Evolutionary conservation across 2,888 invertebrate species (phyloP), one percentile per base, ranked within the genome.

Genomic region (Thymelicus sylvestris): DNA sequence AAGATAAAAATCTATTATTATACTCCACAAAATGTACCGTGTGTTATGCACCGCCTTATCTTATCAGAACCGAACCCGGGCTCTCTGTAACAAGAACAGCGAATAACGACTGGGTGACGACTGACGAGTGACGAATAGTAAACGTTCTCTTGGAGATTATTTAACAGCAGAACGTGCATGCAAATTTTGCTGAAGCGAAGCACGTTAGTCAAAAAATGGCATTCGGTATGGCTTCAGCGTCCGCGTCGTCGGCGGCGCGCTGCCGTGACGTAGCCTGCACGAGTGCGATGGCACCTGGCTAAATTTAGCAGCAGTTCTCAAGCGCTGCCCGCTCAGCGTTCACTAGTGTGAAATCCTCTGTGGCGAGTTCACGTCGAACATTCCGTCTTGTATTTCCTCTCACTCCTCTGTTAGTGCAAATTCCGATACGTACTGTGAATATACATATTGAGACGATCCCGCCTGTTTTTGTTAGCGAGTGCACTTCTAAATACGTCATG

Each of bases 241-340:
- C 44, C 44, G 74, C 73, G 73, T 71, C 76, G 74, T 50, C 74
- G 73, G 74, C 61, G 71, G 73, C 65, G 74, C 68, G 44, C 71
- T 15, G 72, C 75, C 74, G 75, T 71, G 78, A 72, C 81, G 80
- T 80, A 72, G 66, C 69, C 72, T 38, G 71, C 66, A 60, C 62
- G 69, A 69, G 67, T 71, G 71, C 71, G 76, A 71, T 74, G 75
- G 74, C 81, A 82, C 83, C 83, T 81, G 77, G 86, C 89, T 90
- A 90, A 88, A 86, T 89, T 85, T 90, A 90, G 89, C 85, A 76
- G 75, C 79, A 78, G 79, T 84, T 81, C 77, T 77, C 81, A 79
- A 81, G 81, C 82, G 79, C 80, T 79, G 77, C 72, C 77, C 50
- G 50, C 19, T 52, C 15, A 2, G 15, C 72, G 78, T 82, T 83